These are phyloP conservation scores for Aegithalos caudatus DNA, from an alignment of 2,113 vertebrate genomes.

Conservation along the genomic window DNA sequence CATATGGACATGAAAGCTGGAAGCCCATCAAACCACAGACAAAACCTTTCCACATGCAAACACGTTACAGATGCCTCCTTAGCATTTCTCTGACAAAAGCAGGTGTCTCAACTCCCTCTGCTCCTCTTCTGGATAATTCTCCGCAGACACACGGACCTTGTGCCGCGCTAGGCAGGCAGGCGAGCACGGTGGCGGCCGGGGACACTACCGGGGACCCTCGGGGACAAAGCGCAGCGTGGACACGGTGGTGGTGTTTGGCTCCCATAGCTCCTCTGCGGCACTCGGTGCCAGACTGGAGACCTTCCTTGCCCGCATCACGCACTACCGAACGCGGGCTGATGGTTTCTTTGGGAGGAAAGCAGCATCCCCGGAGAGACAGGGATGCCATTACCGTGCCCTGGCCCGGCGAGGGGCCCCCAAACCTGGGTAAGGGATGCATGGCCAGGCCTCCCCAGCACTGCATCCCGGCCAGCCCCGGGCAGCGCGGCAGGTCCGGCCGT, in stretches of 20 bases:
- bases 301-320: not conserved
- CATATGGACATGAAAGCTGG: not conserved
- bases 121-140: constrained; percentile 35
- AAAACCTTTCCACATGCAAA: not conserved
- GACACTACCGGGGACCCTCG: not conserved
- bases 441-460: not conserved
- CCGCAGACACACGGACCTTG: not conserved
- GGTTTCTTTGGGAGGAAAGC: not conserved
- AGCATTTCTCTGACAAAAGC: not conserved
- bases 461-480: not conserved
- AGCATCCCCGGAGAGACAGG: not conserved
- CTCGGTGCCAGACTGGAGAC: not conserved
- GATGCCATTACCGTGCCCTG: not conserved
- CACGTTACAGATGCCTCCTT: not conserved
- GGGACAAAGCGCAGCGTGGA: not conserved
- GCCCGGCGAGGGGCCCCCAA: not conserved
- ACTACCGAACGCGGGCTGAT: not conserved
- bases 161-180: accelerated
- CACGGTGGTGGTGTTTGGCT: not conserved
- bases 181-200: not conserved
- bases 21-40: not conserved
- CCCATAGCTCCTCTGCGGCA: not conserved
- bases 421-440: accelerated
- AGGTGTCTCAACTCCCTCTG: not conserved
- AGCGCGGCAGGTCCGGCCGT: not conserved